Evolutionary conservation across 2,888 invertebrate genomes (phyloP), one percentile per base, ranked within the genome.

Genomic region (Bombyx huttoni): DNA sequence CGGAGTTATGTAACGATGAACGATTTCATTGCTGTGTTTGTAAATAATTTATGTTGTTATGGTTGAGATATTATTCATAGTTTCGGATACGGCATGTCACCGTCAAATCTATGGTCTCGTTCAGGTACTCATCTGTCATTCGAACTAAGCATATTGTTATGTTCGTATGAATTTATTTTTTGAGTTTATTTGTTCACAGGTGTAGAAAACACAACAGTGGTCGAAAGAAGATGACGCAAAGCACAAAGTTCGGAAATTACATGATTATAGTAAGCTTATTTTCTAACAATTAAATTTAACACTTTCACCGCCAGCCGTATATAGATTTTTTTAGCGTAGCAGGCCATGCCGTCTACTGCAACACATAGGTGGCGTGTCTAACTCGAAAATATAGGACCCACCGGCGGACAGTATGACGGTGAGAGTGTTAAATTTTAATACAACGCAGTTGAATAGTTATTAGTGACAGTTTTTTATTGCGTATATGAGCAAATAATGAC

Each of bases 241-340:
- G 46, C 54, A 56, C 48, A 53, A 49, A 33, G 56, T 49, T 51
- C 58, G 49, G 50, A 56, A 57, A 55, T 55, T 56, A 56, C 54
- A 62, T 62, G 52, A 52, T 60, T 50, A 54, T 62, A 53, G 70
- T 69, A 62, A 59, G 63, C 67, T n/a, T 59, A n/a, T 34, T n/a
- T 40, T 40, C 40, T 12, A 2, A n/a, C 47, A 46, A 46, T 34
- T 45, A 46, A 24, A 24, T 40, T 40, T 34, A 46, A 50, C 9
- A 12, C 33, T 50, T 46, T 13, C n/a, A n/a, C n/a, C n/a, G n/a
- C n/a, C n/a, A n/a, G n/a, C n/a, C n/a, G n/a, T n/a, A n/a, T n/a
- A n/a, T n/a, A n/a, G n/a, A n/a, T n/a, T n/a, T n/a, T n/a, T n/a
- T n/a, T n/a, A n/a, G n/a, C n/a, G n/a, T n/a, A n/a, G n/a, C n/a